Evolutionary conservation across 1,140 invertebrate species (phyloP).

Genomic region (Bombus picipes): DNA sequence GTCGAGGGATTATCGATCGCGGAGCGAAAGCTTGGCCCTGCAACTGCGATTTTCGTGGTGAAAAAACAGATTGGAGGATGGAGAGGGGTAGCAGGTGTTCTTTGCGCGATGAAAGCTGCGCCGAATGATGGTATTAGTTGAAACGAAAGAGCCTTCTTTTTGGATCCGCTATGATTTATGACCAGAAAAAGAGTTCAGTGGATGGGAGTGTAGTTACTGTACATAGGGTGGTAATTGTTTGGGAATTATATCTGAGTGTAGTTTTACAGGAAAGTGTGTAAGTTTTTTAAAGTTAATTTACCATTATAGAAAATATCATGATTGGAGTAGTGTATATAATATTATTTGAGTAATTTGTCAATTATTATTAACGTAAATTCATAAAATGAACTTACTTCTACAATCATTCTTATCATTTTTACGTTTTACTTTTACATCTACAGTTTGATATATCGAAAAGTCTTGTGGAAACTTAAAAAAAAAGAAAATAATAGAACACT

Average conservation of each 20-base stretch:
- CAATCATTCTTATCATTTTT: no score
- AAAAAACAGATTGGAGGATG: neutral
- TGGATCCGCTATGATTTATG: neutral
- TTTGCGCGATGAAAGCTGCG: conserved; percentile 5
- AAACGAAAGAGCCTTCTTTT: neutral
- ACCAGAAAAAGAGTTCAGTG: neutral
- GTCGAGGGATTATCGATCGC: conserved; percentile 3
- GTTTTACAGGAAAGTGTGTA: neutral
- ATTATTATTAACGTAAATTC: neutral
- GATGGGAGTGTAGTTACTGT: neutral
- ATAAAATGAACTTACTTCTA: no score
- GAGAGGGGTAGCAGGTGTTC: neutral
- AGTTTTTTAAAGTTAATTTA: neutral
- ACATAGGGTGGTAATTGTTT: neutral
- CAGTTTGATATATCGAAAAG: no score
- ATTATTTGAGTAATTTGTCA: neutral
- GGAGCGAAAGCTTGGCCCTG: neutral
- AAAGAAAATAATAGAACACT: no score
- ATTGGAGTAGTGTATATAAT: no score
- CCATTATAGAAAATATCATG: neutral
- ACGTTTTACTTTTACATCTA: no score
- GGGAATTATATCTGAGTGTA: neutral
- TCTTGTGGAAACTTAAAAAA: no score
- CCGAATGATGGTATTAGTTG: neutral
- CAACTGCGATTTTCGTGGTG: neutral